Percentiles rank a stretch among this genome's conserved stretches.
Conservation (phyloP, 2,797 vertebrate genomes). For the Petrocephalus schoutedeni region DNA sequence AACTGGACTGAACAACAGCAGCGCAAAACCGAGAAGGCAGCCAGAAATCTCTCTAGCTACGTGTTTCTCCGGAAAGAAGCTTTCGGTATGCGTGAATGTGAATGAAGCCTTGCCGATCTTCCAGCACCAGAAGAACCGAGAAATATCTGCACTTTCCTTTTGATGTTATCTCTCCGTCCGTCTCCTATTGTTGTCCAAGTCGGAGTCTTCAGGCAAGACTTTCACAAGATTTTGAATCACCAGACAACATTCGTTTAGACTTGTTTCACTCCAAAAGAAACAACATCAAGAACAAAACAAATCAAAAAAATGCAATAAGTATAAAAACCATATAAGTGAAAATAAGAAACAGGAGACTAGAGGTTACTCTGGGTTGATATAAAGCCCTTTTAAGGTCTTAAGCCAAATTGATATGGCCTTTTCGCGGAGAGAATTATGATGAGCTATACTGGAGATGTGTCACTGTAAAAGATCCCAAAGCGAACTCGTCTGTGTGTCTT, state of each 20-base stretch:
- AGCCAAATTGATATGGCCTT: background rate
- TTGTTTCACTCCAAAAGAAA: background rate
- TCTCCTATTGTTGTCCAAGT: constrained; percentile 41
- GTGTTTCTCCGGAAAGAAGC: background rate
- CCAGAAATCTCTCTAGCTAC: constrained; percentile 11
- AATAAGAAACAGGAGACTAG: background rate
- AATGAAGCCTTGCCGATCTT: constrained; percentile 16
- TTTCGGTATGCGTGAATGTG: constrained; percentile 6
- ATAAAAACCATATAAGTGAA: background rate
- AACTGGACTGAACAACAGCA: constrained; percentile 25
- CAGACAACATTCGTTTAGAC: background rate
- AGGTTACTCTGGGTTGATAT: background rate
- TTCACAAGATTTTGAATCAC: constrained; percentile 22
- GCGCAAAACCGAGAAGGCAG: background rate
- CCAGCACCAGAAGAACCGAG: constrained; percentile 24
- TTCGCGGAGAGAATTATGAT: background rate
- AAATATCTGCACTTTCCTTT: constrained; percentile 15
- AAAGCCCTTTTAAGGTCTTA: constrained; percentile 5
- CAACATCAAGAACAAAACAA: background rate
- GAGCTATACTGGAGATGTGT: constrained; percentile 1
- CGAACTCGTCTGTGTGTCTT: background rate
- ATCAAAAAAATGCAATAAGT: background rate
- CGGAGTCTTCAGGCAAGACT: constrained; percentile 35
- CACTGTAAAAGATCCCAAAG: constrained; percentile 23
- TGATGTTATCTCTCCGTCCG: constrained; percentile 31